Evolutionary conservation across 2,113 vertebrate species (phyloP).

Genomic region (Rhynchomys soricoides): DNA sequence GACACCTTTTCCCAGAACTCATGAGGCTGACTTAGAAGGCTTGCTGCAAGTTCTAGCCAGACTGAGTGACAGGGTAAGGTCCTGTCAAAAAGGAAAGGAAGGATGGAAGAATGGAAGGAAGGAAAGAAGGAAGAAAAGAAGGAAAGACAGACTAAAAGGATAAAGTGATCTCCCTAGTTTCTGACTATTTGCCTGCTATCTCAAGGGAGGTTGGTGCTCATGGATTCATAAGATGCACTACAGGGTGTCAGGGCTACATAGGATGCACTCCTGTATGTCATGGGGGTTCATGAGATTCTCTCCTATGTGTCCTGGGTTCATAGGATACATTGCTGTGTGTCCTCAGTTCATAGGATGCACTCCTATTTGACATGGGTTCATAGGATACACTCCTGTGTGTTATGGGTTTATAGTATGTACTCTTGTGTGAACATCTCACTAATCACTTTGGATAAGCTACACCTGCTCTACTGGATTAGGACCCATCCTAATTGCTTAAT

Average conservation of each 20-base stretch:
- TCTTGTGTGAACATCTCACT: not conserved
- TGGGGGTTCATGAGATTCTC: no score
- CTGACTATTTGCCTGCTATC: not conserved
- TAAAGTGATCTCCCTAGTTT: not conserved
- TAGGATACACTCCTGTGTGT: no score
- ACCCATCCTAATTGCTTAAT: not conserved
- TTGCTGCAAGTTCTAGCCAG: not conserved
- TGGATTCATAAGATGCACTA: not conserved
- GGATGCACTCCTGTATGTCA: not conserved
- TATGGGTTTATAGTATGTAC: no score
- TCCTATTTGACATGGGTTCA: no score
- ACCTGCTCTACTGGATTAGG: not conserved
- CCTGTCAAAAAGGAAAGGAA: not conserved
- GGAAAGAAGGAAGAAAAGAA: not conserved
- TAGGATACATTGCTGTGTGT: no score
- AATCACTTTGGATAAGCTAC: not conserved
- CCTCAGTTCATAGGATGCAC: no score
- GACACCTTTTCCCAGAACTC: not conserved
- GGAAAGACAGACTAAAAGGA: not conserved
- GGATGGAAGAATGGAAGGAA: fast-evolving
- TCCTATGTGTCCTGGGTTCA: no score
- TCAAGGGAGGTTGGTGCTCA: not conserved
- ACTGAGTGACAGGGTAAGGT: not conserved
- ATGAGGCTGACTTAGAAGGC: not conserved
- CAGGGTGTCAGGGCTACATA: no score